phyloP scores from a whole-genome alignment of 2,797 vertebrate species.

The Diceros bicornis region DNA sequence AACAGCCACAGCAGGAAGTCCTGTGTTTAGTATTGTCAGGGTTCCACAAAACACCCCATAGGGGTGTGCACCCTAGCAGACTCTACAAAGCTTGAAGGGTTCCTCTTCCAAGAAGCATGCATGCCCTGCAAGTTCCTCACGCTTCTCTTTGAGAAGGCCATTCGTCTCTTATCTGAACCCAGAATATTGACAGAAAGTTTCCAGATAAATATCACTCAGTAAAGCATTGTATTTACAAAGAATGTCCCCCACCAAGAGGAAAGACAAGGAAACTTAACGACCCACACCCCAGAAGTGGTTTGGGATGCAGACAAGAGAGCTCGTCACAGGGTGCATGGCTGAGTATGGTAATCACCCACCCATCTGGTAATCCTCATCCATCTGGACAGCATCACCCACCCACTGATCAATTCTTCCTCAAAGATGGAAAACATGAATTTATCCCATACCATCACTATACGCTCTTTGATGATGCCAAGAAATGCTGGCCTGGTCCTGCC shows the following conservation, averaged over 20 bases:
- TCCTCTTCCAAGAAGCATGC: not conserved
- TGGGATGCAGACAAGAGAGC: not conserved
- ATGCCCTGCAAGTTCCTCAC: not conserved
- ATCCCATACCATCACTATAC: not conserved
- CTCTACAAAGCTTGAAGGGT: not conserved
- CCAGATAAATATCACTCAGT: not conserved
- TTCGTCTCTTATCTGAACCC: not conserved
- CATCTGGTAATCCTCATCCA: fast-evolving
- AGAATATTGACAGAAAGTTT: not conserved
- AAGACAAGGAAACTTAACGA: not conserved
- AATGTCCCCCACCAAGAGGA: not conserved
- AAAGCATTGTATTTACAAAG: not conserved
- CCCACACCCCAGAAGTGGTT: not conserved
- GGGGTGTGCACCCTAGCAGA: fast-evolving
- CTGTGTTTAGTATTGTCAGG: too few species aligned
- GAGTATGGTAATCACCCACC: not conserved
- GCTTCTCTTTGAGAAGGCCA: not conserved
- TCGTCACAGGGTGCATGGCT: not conserved
- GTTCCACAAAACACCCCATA: not conserved
- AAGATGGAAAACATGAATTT: not conserved
- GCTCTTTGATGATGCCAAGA: not conserved
- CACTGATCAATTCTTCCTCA: not conserved
- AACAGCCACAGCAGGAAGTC: not conserved
- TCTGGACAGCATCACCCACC: not conserved
- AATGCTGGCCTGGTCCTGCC: fast-evolving